Conservation (phyloP, 2,797 vertebrate genomes). For the Anguilla pacifica region DNA sequence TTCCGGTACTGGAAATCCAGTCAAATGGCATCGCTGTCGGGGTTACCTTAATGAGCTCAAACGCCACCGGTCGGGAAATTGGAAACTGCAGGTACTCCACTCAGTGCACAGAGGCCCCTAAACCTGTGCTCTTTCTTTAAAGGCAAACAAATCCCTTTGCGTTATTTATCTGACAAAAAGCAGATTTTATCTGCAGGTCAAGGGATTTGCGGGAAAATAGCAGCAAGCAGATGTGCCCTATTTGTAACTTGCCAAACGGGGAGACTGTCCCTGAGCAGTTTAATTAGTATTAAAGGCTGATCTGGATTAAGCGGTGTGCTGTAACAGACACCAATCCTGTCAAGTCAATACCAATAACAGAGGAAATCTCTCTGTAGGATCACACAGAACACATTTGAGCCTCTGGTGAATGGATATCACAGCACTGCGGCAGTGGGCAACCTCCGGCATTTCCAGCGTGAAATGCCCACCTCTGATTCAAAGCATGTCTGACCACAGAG, state of each 20-base stretch:
- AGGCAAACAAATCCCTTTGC: constrained; percentile 36
- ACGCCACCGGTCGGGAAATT: constrained; percentile 40
- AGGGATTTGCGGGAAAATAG: constrained; percentile 44
- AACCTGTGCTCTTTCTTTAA: constrained; percentile 33
- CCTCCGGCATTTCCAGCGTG: constrained; percentile 32
- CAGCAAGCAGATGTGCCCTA: constrained; percentile 37
- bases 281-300: constrained; percentile 61
- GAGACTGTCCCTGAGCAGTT: constrained; percentile 46
- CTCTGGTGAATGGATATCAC: constrained; percentile 34
- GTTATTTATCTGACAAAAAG: constrained; percentile 33
- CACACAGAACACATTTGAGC: constrained; percentile 41
- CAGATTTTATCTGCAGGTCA: constrained; percentile 45
- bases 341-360: constrained; percentile 48
- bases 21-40: constrained; percentile 39
- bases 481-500: constrained; percentile 44
- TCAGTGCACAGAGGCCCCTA: constrained; percentile 34
- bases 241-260: constrained; percentile 40
- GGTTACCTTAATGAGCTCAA: constrained; percentile 46
- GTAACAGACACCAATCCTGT: constrained; percentile 47
- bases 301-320: constrained; percentile 52
- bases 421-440: constrained; percentile 13
- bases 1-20: constrained; percentile 17
- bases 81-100: constrained; percentile 29
- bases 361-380: constrained; percentile 50
- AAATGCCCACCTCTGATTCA: constrained; percentile 49